Evolutionary conservation across 2,797 vertebrate genomes (phyloP), one percentile per base, ranked within the genome.

Genomic region (Telmatherina bonti): DNA sequence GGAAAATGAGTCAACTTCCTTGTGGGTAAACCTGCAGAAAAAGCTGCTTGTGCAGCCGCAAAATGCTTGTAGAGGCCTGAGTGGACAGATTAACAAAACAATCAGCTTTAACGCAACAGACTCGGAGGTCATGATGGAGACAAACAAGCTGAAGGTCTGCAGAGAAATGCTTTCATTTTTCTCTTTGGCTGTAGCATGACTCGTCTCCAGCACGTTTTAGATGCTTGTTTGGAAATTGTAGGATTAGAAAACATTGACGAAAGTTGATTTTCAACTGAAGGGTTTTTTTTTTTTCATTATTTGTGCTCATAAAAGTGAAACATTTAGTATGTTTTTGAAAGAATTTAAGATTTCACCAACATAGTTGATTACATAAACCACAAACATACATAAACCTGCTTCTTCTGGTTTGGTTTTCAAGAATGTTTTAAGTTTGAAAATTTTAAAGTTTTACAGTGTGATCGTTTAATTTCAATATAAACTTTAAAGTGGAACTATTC

Each of bases 11-110:
- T 52, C 49, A 13, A 26, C n/a, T 24, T 22, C 24, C 12, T 52
- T 15, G 24, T 52, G 49, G 49, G 49, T 52, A 24, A 52, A 24
- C 49, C 12, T 26, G 49, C 24, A 13, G 26, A 51, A 24, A 12
- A 51, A 3, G 0, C 10, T 26, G 11, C 49, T 22, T 26, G 27
- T 52, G n/a, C n/a, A n/a, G n/a, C n/a, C n/a, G n/a, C n/a, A n/a
- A n/a, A n/a, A n/a, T n/a, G n/a, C n/a, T n/a, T n/a, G n/a, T n/a
- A n/a, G n/a, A n/a, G 10, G 26, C 41, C 26, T 10, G 9, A 5
- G n/a, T 64, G 26, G 41, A 64, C n/a, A 3, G 26, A 41, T 49
- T 24, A 62, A 22, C 12, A 70, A 45, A 70, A 29, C 43, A 27
- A 20, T 55, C 15, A 20, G 16, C 35, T 26, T 26, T 2, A 52